Base-by-base conservation (phyloP, 2,113 vertebrate genomes). In the Spea multiplicata region DNA sequence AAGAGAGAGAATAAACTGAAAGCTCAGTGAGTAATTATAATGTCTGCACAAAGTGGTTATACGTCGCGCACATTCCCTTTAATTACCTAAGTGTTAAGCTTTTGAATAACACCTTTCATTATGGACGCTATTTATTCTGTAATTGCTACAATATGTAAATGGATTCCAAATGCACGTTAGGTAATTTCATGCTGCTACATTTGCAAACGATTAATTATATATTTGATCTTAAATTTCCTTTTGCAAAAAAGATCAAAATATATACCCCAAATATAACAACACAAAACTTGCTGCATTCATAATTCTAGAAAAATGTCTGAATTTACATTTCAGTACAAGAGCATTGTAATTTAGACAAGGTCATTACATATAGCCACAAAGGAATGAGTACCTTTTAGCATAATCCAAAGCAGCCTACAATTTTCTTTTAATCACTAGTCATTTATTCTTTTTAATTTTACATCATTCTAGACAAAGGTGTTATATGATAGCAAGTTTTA, bases 311-410 rank as follows among this genome's bases (percentile, higher is more conserved):
- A 81, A 80, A 67, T 71, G 78, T 71, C 71, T 82, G 82, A 72
- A 82, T 73, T 80, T 73, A 71, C 45, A 77, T 72, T 85, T 68
- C 77, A 72, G 68, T 71, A 72, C 76, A 83, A 83, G 49, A 44
- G 62, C 69, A 75, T 70, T 84, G 78, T 86, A 81, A 83, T 81
- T 85, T 62, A 75, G 65, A 57, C 67, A 84, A 83, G 66, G 64
- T 70, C 82, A 85, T 85, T 85, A 84, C 52, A 71, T 85, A 83
- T 83, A 86, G 81, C 81, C 83, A 84, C 76, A 81, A 83, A 81
- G 75, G 83, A 86, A 80, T 82, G 85, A 85, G 81, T 86, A 83
- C 77, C 80, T 84, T 84, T 87, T 83, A 85, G 66, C 78, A 84
- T 84, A 83, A 86, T 86, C 76, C 83, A 73, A 82, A 81, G 55